These are phyloP conservation scores for Delphinapterus leucas DNA, from an alignment of 2,113 vertebrate genomes.

Conservation along the genomic window DNA sequence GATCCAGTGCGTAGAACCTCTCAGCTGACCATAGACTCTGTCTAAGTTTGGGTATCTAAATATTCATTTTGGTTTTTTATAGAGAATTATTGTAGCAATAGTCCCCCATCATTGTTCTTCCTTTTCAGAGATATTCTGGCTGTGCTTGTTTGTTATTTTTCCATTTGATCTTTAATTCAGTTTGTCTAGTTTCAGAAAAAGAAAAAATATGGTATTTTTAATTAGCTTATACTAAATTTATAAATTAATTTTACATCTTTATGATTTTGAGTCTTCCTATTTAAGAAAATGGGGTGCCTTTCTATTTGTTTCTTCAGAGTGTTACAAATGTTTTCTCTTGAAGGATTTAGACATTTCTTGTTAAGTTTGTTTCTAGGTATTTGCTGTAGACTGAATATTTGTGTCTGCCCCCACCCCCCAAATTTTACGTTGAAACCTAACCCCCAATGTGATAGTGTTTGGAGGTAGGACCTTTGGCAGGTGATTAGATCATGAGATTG, in stretches of 20 bases:
- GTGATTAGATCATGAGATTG: background rate
- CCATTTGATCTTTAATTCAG: conserved; percentile 29
- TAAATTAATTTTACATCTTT: conserved; percentile 33
- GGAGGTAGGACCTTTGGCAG: background rate
- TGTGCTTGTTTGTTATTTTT: conserved; percentile 9
- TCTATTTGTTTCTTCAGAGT: conserved; percentile 26
- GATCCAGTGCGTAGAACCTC: background rate
- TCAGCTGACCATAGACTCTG: background rate
- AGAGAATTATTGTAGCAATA: background rate
- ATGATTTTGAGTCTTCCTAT: conserved; percentile 25
- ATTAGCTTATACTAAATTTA: background rate
- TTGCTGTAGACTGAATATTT: background rate
- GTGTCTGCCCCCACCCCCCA: background rate
- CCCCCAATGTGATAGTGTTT: background rate
- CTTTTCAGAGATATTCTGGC: conserved; percentile 35
- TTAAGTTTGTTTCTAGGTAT: background rate
- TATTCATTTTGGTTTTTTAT: conserved; percentile 16
- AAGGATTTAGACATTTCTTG: conserved; percentile 17
- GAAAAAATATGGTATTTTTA: background rate
- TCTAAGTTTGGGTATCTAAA: conserved; percentile 29
- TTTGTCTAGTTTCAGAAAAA: conserved; percentile 27
- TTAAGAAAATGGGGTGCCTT: background rate
- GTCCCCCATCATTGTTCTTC: background rate
- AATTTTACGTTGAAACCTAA: conserved; percentile 5
- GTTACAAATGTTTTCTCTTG: conserved; percentile 33